Base-by-base conservation (phyloP, 2,888 invertebrate genomes). In the Tricholauxania praeusta region DNA sequence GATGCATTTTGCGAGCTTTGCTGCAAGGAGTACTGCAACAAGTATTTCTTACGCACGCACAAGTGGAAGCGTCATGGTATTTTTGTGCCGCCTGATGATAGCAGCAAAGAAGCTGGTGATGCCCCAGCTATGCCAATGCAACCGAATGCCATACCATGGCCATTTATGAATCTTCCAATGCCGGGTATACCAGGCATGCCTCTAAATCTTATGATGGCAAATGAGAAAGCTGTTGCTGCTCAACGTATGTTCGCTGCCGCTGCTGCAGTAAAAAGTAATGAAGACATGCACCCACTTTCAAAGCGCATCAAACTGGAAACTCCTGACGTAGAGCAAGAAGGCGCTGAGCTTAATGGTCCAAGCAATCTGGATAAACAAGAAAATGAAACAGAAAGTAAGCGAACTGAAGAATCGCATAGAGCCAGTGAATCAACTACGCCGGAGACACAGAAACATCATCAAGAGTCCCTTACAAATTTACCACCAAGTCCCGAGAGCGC, bases 1-100 rank as follows among this genome's bases (percentile, higher is more conserved):
- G 96, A 96, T 82, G 95, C 96, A n/a, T 96, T 95, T 86, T 97
- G 97, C 87, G 96, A 96, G 86, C 91, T 96, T 74, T 97, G 97
- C 86, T 94, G 95, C 87, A 96, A 96, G 85, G 96, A 96, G 86
- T 96, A 96, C 85, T 96, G 95, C 86, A 97, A 96, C 85, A 96
- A 96, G 86, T 96, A 96, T 85, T 97, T 97, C 84, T 89, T 98
- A 59, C 90, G 95, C 70, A 95, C 96, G 64, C 98, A 98, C 87
- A 96, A 97, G 83, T 93, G 95, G 88, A 95, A 96, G 85, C 91
- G 95, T n/a, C 98, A 98, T 86, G 97, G 97, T 0, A 93, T 97
- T 51, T 90, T 90, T 76, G 88, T 91, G 71, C 90, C 90, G 2
- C 88, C 91, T 79, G 89, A 91, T 84, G 90, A 93, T 10, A 19